Conservation (phyloP, 2,888 invertebrate genomes). For the Megastigmus dorsalis region DNA sequence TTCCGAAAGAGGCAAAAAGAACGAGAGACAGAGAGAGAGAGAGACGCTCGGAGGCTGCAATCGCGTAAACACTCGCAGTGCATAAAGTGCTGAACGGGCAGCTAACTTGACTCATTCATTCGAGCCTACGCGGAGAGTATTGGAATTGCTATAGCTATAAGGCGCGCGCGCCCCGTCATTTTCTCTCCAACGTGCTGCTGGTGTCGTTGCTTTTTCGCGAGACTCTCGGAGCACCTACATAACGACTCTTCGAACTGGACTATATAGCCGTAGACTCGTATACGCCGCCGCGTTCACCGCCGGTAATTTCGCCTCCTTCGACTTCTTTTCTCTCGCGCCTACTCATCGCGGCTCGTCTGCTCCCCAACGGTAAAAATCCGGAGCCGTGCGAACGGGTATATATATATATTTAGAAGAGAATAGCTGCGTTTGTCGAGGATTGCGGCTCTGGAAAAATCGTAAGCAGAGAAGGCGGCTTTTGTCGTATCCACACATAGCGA, state of each 20-base stretch:
- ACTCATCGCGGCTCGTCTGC: not conserved
- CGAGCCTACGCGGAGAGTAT: too few relatives aligned
- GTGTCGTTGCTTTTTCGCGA: not conserved
- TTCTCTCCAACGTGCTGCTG: not conserved
- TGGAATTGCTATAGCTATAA: not conserved
- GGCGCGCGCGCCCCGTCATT: not conserved
- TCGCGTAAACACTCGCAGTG: conserved; percentile 8
- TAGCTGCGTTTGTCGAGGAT: too few relatives aligned
- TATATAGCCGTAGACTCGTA: too few relatives aligned
- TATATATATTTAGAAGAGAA: too few relatives aligned
- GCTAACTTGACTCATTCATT: not conserved
- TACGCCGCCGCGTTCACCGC: too few relatives aligned
- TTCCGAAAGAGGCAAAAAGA: conserved; percentile 24
- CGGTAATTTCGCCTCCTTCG: conserved; percentile 1
- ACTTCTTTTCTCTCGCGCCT: not conserved
- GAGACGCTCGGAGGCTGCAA: too few relatives aligned
- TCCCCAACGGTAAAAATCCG: conserved; percentile 19
- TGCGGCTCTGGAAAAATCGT: too few relatives aligned
- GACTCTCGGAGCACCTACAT: not conserved
- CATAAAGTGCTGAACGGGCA: not conserved
- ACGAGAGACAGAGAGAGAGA: too few relatives aligned
- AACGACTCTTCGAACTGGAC: conserved; percentile 19
- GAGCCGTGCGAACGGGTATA: not conserved
- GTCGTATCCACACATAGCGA: not conserved
- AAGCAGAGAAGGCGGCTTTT: conserved; percentile 25